These are phyloP conservation scores for Porites divaricata DNA, from an alignment of 92 coral and sea anemone genomes.

Conservation along the genomic window DNA sequence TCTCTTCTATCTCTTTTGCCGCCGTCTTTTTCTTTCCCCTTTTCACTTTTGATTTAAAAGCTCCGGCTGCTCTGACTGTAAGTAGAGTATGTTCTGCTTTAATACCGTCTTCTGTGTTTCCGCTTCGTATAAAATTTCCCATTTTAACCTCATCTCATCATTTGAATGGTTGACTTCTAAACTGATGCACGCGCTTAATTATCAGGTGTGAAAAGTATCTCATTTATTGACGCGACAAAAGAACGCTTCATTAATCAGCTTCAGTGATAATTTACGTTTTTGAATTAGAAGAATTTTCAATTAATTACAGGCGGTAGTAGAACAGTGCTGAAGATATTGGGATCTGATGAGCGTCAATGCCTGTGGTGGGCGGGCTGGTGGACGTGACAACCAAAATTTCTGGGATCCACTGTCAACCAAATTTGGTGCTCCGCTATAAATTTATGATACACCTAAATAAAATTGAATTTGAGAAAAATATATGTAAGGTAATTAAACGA, in stretches of 20 bases:
- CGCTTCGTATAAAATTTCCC: conserved; percentile 13
- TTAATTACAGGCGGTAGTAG: too few relatives aligned
- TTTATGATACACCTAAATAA: too few relatives aligned
- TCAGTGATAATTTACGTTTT: background rate
- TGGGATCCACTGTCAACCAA: too few relatives aligned
- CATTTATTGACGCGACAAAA: conserved; percentile 4
- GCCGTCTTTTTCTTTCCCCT: background rate
- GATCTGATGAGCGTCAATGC: too few relatives aligned
- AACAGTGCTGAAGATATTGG: too few relatives aligned
- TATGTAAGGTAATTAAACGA: too few relatives aligned
- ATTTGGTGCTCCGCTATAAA: too few relatives aligned
- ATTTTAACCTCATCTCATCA: background rate
- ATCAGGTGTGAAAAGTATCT: background rate
- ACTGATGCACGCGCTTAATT: conserved; percentile 17
- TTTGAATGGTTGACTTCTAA: background rate
- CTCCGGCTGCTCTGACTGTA: conserved; percentile 21
- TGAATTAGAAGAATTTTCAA: too few relatives aligned
- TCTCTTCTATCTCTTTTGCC: conserved; percentile 11
- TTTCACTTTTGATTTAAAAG: conserved; percentile 13
- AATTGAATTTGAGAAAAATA: too few relatives aligned
- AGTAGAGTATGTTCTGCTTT: background rate
- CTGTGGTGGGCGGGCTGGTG: too few relatives aligned
- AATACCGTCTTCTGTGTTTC: background rate
- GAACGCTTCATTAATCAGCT: background rate
- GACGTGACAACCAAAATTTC: too few relatives aligned